Evolutionary conservation across 2,888 invertebrate genomes (phyloP).

Genomic region (Metacarcinus magister): DNA sequence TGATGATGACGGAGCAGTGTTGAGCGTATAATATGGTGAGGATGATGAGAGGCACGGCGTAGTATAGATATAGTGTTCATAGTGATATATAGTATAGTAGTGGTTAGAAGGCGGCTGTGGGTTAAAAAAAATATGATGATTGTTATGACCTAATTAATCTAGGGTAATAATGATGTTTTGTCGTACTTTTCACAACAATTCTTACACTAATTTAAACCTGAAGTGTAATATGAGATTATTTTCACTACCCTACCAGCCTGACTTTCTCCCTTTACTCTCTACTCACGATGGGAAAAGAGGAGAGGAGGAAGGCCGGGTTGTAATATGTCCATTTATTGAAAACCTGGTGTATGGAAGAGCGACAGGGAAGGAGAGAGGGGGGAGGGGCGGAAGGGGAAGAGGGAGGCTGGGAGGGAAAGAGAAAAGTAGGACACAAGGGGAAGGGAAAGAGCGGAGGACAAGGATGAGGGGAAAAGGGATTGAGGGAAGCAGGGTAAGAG

Average conservation of each 20-base stretch:
- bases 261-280: neutral
- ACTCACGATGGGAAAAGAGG: neutral
- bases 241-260: neutral
- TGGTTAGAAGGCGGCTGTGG: too few relatives aligned
- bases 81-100: too few relatives aligned
- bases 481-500: too few relatives aligned
- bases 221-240: neutral
- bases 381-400: neutral
- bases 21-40: too few relatives aligned
- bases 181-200: too few relatives aligned
- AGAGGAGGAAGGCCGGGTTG: neutral
- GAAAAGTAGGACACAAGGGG: neutral
- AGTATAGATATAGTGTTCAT: too few relatives aligned
- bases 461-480: neutral
- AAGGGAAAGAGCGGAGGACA: neutral
- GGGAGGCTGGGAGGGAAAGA: neutral
- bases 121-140: neutral
- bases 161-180: too few relatives aligned
- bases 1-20: too few relatives aligned
- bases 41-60: too few relatives aligned
- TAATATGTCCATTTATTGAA: conserved; percentile 26
- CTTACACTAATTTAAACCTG: neutral
- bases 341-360: neutral
- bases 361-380: too few relatives aligned
- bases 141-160: too few relatives aligned